phyloP scores from a whole-genome alignment of 2,888 invertebrate species.

The Xanthia icteritia region DNA sequence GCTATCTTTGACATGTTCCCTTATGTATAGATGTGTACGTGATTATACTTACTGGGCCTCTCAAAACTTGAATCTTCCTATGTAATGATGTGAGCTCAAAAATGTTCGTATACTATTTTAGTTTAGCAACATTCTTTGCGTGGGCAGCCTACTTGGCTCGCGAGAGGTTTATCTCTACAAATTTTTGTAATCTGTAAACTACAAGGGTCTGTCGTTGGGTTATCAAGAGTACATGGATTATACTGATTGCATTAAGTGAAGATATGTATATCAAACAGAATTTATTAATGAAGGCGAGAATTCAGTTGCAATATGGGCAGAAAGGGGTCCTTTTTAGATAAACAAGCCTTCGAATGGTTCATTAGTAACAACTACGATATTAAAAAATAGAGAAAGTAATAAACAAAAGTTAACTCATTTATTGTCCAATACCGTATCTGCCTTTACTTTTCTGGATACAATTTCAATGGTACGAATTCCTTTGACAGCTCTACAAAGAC shows the following conservation, averaged over 20 bases:
- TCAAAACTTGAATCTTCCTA: constrained; percentile 72
- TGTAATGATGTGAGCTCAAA: constrained; percentile 58
- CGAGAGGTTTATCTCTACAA: constrained; percentile 33
- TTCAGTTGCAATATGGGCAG: neutral
- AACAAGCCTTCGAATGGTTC: neutral
- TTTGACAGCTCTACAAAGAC: constrained; percentile 45
- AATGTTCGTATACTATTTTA: constrained; percentile 54
- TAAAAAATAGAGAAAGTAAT: constrained; percentile 20
- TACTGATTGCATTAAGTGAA: constrained; percentile 33
- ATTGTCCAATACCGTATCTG: constrained; percentile 28
- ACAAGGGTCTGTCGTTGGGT: constrained; percentile 5
- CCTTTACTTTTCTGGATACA: constrained; percentile 24
- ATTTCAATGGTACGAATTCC: constrained; percentile 47
- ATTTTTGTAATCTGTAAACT: constrained; percentile 38
- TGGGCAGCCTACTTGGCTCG: constrained; percentile 38
- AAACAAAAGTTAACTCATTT: constrained; percentile 14
- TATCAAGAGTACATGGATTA: constrained; percentile 39
- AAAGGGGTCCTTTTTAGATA: neutral
- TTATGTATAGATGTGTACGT: constrained; percentile 69
- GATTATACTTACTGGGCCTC: constrained; percentile 75
- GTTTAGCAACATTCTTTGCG: constrained; percentile 49
- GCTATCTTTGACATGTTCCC: constrained; percentile 69
- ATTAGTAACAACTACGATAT: neutral
- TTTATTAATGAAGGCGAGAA: constrained; percentile 9
- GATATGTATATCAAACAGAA: constrained; percentile 30